Conservation (phyloP, 2,888 invertebrate genomes). For the Aporophyla nigra region DNA sequence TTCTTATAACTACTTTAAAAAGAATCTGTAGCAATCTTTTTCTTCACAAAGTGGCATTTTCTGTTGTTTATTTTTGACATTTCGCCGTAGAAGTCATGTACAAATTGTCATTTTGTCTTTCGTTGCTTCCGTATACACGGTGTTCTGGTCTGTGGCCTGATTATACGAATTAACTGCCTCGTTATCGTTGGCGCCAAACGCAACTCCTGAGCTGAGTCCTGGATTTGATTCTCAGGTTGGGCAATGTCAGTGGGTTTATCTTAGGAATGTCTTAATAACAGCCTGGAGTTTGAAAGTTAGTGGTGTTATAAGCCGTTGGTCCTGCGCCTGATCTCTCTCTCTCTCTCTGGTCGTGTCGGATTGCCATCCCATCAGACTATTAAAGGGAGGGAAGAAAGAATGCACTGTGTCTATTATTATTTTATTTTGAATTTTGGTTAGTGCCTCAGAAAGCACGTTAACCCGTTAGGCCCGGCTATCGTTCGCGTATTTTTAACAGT, state of each 20-base stretch:
- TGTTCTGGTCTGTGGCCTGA: too few relatives aligned
- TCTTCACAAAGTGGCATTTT: neutral
- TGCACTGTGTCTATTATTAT: too few relatives aligned
- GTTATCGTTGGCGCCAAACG: neutral
- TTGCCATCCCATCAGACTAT: too few relatives aligned
- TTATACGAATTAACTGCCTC: neutral
- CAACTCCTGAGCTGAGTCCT: neutral
- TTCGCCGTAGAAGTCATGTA: accelerated
- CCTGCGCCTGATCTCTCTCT: too few relatives aligned
- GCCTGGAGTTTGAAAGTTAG: neutral
- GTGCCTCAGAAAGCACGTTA: too few relatives aligned
- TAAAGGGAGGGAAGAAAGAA: too few relatives aligned
- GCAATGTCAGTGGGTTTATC: neutral
- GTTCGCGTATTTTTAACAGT: too few relatives aligned
- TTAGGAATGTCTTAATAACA: neutral
- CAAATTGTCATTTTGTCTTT: neutral
- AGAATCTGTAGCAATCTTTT: neutral
- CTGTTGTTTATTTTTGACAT: neutral
- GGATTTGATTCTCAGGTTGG: neutral
- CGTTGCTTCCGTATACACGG: neutral
- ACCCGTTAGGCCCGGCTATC: too few relatives aligned
- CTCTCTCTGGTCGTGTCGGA: too few relatives aligned
- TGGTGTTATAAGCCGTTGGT: neutral
- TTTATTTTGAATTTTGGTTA: too few relatives aligned
- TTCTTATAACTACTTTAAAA: neutral